Evolutionary conservation across 2,888 invertebrate genomes (phyloP), one percentile per base, ranked within the genome.

Genomic region (Labia minor): DNA sequence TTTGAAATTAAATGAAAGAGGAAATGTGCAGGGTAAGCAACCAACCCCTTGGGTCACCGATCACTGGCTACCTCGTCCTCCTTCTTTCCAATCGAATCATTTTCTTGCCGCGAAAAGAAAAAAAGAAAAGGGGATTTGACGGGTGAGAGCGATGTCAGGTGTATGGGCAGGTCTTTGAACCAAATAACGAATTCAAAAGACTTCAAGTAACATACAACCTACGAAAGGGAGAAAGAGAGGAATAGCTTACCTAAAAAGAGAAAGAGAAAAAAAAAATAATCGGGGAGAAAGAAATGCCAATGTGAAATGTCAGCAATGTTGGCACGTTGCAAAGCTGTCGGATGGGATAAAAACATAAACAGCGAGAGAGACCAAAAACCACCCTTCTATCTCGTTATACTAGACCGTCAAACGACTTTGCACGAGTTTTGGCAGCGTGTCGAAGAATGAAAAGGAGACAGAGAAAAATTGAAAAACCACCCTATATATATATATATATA

Each of bases 161-260:
- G 26, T 26, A 26, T 26, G 26, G 26, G 26, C 26, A 49, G 49
- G 49, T 49, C 49, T 49, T 49, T 49, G 49, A 49, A 49, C 49
- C 49, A 49, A 49, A 49, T 49, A 49, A 49, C 49, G 49, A 49
- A 49, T 49, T 49, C 49, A 49, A 49, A 49, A 49, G 49, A 49
- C 49, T 16, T 14, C 2, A 49, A 14, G 14, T 49, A 49, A 49
- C 49, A 49, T n/a, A n/a, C 26, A 26, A 6, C 26, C 26, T 6
- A 8, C 3, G 26, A 26, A 26, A 26, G 26, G 8, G 8, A 26
- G 8, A 26, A 8, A 26, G 26, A 26, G 8, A 26, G 26, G 8
- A 26, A 26, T 6, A 8, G 26, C 26, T 26, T 26, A 26, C 26
- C 26, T 26, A 6, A 3, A 26, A 26, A n/a, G 33, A 33, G 11